phyloP scores from a whole-genome alignment of 1,140 invertebrate species.

The Argopecten irradians region DNA sequence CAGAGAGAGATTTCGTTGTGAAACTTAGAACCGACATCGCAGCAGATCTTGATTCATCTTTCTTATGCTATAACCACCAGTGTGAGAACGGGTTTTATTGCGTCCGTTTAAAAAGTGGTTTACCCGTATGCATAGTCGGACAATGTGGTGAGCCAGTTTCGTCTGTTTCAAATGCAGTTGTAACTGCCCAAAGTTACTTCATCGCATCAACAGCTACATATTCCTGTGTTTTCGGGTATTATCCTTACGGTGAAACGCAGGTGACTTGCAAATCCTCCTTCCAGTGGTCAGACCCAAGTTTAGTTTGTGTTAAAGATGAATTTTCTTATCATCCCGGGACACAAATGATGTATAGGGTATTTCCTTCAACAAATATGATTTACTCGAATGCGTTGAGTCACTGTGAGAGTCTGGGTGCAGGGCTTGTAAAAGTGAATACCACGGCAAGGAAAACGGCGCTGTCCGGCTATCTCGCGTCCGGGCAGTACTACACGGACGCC shows the following conservation, averaged over 20 bases:
- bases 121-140: too few species aligned
- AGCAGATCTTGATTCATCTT: background rate
- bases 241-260: background rate
- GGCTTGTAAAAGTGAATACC: background rate
- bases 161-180: background rate
- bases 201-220: background rate
- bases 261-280: background rate
- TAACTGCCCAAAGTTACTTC: background rate
- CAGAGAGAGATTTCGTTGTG: background rate
- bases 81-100: background rate
- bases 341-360: background rate
- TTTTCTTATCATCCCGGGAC: background rate
- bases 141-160: background rate
- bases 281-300: background rate
- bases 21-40: background rate
- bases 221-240: background rate
- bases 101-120: background rate
- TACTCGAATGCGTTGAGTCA: background rate
- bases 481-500: background rate
- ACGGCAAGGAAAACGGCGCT: background rate
- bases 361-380: background rate
- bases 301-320: background rate
- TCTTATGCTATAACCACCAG: too few species aligned
- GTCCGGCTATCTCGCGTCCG: background rate
- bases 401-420: background rate